Evolutionary conservation across 1,140 invertebrate species (phyloP), one percentile per base, ranked within the genome.

Genomic region (Triops cancriformis): DNA sequence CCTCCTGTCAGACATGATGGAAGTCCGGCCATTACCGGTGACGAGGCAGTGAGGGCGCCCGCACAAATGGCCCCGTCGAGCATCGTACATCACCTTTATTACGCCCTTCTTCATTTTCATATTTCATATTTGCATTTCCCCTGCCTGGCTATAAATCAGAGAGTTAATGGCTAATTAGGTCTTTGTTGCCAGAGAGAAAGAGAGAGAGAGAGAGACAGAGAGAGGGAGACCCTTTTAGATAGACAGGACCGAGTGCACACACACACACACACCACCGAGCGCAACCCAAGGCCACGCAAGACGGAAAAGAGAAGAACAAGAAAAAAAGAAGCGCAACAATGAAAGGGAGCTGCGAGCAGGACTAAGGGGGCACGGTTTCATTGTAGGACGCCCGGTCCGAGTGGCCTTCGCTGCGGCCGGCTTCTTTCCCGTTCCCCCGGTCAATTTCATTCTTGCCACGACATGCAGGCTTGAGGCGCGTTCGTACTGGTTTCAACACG

Each of bases 91-190:
- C 89, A 90, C 89, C 89, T 90, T 91, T 90, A 90, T 90, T 89
- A 90, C 88, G 87, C 87, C 88, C 88, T 87, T 90, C 89, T 90
- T 91, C 89, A 91, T 91, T 90, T 91, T 90, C 89, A 91, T 90
- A 90, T 90, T 90, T 90, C 89, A 90, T 90, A 90, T 90, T 90
- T 90, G 89, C 89, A 90, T 85, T 85, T 85, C 84, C 31, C 83
- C 80, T 79, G 78, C 80, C 79, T 85, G 84, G 87, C 87, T 87
- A 88, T 88, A 88, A 88, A 88, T 88, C 88, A 88, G 85, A 84
- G 85, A 87, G 86, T 88, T 89, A 88, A 89, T 88, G 88, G 88
- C 88, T 89, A 89, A 89, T 89, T 89, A 89, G 88, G 87, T 87
- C 86, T 87, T 87, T 87, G 86, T 87, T 82, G 80, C 78, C 78